Conservation (phyloP, 53 echinoderm and acorn worm species). For the Paracentrotus lividus region DNA sequence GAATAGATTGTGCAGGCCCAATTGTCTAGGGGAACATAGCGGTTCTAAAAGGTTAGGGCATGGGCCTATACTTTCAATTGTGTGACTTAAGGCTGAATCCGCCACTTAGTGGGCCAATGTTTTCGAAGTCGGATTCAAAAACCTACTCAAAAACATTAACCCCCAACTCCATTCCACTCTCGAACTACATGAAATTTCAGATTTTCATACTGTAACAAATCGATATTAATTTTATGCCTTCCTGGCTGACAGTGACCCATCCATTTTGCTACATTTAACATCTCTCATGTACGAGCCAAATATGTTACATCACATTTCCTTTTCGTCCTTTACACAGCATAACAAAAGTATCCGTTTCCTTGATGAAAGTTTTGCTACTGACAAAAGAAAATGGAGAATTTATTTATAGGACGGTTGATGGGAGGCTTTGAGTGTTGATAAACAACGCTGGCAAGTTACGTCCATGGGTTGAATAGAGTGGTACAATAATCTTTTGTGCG, state of each 20-base stretch:
- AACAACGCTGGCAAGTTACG: conserved; percentile 27
- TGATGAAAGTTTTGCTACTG: neutral
- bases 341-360: conserved; percentile 1
- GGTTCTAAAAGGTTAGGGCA: too few species aligned
- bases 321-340: neutral
- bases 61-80: too few species aligned
- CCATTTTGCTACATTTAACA: neutral
- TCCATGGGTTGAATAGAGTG: neutral
- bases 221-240: too few species aligned
- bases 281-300: neutral
- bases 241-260: neutral
- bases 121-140: too few species aligned
- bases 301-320: conserved; percentile 26
- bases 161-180: too few species aligned
- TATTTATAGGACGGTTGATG: neutral
- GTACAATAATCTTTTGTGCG: conserved; percentile 41
- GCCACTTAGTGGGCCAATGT: too few species aligned
- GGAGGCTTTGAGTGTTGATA: conserved; percentile 24
- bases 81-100: too few species aligned
- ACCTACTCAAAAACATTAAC: too few species aligned
- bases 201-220: too few species aligned
- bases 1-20: too few species aligned
- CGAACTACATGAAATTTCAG: too few species aligned
- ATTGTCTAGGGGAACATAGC: too few species aligned
- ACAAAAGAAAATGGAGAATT: neutral